These are phyloP conservation scores for Ceramica pisi DNA, from an alignment of 2,888 invertebrate species.

Conservation along the genomic window DNA sequence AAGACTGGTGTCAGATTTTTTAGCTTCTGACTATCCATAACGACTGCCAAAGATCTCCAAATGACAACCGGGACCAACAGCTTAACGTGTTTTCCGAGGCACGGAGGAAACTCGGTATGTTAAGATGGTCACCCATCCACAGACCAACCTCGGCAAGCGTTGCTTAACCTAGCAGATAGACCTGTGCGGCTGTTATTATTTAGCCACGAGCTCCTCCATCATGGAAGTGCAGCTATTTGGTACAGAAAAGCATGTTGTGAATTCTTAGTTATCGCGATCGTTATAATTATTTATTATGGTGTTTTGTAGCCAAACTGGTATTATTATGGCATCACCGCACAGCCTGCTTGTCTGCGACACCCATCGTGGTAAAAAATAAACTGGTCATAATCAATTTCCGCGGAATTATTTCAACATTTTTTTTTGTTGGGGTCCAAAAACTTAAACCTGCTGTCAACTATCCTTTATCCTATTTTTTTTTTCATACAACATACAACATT, in stretches of 20 bases:
- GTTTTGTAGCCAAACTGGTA: slow-evolving; percentile 15
- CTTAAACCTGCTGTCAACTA: background rate
- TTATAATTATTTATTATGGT: background rate
- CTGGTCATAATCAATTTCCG: slow-evolving; percentile 1
- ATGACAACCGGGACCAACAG: no score
- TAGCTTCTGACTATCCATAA: no score
- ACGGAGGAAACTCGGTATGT: no score
- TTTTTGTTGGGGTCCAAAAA: background rate
- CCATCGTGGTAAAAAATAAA: background rate
- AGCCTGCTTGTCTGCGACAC: slow-evolving; percentile 15
- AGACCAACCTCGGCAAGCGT: no score
- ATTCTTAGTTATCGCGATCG: background rate
- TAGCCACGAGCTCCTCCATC: no score
- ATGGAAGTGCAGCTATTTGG: background rate
- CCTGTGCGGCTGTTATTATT: no score
- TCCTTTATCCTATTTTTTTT: background rate
- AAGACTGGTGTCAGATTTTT: no score
- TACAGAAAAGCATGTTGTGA: background rate
- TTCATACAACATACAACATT: no score
- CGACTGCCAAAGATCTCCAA: no score
- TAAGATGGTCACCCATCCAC: no score
- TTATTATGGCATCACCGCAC: slow-evolving; percentile 4
- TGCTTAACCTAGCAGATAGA: no score
- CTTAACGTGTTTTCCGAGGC: no score
- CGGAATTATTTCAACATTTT: background rate